Base-by-base conservation (phyloP, 2,797 vertebrate genomes). In the Hoplostethus mediterraneus region DNA sequence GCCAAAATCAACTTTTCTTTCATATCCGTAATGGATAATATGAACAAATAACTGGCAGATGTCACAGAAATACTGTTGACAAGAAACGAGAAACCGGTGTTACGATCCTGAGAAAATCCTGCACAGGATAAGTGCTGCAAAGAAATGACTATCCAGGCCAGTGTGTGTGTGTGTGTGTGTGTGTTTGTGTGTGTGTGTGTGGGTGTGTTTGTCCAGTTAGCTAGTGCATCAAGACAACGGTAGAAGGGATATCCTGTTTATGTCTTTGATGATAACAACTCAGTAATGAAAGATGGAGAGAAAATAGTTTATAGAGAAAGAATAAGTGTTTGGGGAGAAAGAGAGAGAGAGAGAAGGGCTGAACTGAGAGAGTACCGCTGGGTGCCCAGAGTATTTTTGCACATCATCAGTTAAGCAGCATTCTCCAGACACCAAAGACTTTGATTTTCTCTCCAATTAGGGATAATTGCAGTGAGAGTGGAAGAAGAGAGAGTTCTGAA, bases 391-490 rank as follows among this genome's bases (percentile, higher is more conserved):
- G 81, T 77, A 82, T 90, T 91, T 88, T 80, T 89, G 81, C 86
- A 87, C 82, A 88, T 90, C 86, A 86, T 91, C 87, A 91, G 88
- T 86, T 87, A 84, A 87, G 82, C 81, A 73, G 86, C 77, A 5
- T 83, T 90, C 89, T 88, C 87, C 81, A 87, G 84, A 89, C 89
- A 84, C 89, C 86, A 79, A 83, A 84, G 83, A 82, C 89, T 91
- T 94, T 85, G 88, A 87, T 90, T 92, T 90, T 90, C 89, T 83
- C 85, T 89, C 87, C 89, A 91, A 91, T 94, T 92, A 90, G 86
- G 74, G 48, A 65, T 92, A 92, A 93, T 92, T 93, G 90, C 85
- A 90, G 91, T 91, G 90, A 91, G 90, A 89, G 89, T 82, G 78
- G 87, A 79, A 83, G 87, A 88, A 86, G 71, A 82, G 78, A 84